A percentile compares a stretch with the other conserved stretches of the same genome.
These are phyloP conservation scores for Shinisaurus crocodilurus DNA, from an alignment of 2,113 vertebrate species.

Conservation along the genomic window DNA sequence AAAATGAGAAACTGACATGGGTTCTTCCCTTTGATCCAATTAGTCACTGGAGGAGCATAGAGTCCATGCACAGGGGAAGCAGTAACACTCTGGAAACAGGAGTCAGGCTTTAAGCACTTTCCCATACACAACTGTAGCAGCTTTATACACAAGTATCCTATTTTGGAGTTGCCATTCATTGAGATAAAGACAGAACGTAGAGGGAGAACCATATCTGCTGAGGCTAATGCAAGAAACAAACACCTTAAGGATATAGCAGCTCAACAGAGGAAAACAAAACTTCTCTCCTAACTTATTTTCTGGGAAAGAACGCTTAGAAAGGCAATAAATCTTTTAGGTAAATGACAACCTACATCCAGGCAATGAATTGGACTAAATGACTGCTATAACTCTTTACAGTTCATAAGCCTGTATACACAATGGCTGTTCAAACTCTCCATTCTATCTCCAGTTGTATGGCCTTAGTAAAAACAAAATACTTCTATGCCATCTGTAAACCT, in stretches of 20 bases:
- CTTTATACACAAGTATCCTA: neutral
- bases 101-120: neutral
- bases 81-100: neutral
- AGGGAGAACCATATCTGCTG: neutral
- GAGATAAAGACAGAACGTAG: neutral
- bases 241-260: neutral
- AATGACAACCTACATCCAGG: neutral
- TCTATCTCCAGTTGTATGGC: neutral
- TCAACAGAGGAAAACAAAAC: neutral
- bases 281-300: neutral
- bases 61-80: too few relatives aligned
- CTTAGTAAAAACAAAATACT: neutral
- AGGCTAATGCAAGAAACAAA: neutral
- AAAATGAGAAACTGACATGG: neutral
- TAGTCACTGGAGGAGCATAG: neutral
- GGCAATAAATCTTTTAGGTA: neutral
- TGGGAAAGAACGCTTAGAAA: neutral
- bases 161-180: neutral
- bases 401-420: neutral
- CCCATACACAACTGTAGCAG: neutral
- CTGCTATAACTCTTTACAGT: neutral
- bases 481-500: neutral
- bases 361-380: neutral
- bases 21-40: too few relatives aligned
- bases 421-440: neutral